Conservation (phyloP, 2,797 vertebrate species). For the Poecilia wingei region DNA sequence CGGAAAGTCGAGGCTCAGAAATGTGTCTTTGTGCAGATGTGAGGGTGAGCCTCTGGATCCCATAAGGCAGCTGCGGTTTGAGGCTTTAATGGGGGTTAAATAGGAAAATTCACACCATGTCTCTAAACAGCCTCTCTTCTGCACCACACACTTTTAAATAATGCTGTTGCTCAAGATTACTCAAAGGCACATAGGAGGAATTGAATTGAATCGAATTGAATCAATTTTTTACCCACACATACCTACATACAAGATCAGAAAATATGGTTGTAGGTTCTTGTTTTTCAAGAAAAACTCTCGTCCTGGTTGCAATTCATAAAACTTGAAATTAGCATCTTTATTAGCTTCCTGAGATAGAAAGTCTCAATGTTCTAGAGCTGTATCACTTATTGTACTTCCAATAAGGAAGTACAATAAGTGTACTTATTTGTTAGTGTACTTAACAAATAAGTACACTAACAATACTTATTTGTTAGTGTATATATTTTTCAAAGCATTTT, state of each 20-base stretch:
- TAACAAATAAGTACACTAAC: no score
- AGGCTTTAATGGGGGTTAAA: constrained; percentile 5
- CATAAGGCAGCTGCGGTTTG: constrained; percentile 12
- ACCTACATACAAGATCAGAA: background rate
- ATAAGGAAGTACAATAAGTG: no score
- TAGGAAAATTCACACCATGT: constrained; percentile 37
- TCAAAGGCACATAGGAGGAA: background rate
- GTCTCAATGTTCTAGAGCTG: background rate
- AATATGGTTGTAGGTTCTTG: background rate
- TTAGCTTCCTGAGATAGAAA: background rate
- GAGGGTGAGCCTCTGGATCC: constrained; percentile 11
- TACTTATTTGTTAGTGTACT: background rate
- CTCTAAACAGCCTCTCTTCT: constrained; percentile 46
- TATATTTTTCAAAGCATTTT: background rate
- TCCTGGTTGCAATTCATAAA: background rate
- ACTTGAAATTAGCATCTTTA: background rate
- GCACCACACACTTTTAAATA: background rate
- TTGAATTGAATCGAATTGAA: background rate
- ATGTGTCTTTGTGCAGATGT: constrained; percentile 14
- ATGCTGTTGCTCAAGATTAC: constrained; percentile 15
- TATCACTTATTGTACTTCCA: background rate
- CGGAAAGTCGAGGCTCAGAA: constrained; percentile 5
- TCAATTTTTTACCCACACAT: background rate
- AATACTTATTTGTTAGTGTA: background rate
- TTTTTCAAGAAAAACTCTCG: background rate